Evolutionary conservation across 1,140 invertebrate genomes (phyloP).

Genomic region (Magallana angulata): DNA sequence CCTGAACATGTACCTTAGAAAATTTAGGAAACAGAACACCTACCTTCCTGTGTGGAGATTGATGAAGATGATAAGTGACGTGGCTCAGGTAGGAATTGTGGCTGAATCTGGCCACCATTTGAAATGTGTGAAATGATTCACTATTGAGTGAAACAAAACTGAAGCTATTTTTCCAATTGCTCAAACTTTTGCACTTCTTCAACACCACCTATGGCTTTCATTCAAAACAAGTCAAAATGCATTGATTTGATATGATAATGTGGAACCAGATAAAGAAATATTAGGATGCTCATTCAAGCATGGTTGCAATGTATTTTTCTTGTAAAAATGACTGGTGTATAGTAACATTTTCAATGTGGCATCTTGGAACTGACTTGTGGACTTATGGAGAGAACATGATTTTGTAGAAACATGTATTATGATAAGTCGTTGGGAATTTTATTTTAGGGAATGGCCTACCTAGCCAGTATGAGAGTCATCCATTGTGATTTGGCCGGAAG

Average conservation of each 20-base stretch:
- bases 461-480: constrained; percentile 43
- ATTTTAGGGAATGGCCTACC: constrained; percentile 55
- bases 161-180: neutral
- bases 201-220: neutral
- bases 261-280: neutral
- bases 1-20: constrained; percentile 43
- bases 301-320: neutral
- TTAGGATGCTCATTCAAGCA: neutral
- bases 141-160: neutral
- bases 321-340: too few species aligned
- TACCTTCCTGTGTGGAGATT: neutral
- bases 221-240: neutral
- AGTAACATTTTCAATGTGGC: too few species aligned
- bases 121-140: neutral
- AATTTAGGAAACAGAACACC: constrained; percentile 14
- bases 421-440: too few species aligned
- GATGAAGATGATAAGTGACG: constrained; percentile 41
- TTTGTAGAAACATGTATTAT: too few species aligned
- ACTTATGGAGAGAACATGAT: too few species aligned
- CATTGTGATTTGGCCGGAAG: constrained; percentile 56
- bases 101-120: neutral
- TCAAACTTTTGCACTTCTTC: neutral
- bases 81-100: constrained; percentile 41
- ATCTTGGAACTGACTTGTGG: too few species aligned
- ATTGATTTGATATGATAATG: neutral